These are phyloP conservation scores for Nasonovia ribisnigri DNA, from an alignment of 2,888 invertebrate genomes.

Conservation along the genomic window DNA sequence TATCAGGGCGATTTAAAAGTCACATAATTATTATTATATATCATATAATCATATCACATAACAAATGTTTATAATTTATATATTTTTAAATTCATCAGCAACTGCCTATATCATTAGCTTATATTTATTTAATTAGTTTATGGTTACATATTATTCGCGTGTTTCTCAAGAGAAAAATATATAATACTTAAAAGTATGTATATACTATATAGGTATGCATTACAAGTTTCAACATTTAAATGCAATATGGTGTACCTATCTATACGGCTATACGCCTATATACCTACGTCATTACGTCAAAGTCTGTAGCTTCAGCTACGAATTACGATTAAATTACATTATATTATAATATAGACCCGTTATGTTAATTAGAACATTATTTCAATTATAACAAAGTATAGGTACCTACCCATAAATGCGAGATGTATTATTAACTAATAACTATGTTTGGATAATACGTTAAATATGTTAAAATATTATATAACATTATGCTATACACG, in stretches of 20 bases:
- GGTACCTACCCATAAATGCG: background rate
- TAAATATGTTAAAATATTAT: background rate
- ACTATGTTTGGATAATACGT: conserved; percentile 12
- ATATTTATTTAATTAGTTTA: background rate
- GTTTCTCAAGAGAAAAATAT: background rate
- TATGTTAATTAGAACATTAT: background rate
- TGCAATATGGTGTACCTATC: background rate
- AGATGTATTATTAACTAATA: background rate
- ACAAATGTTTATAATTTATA: background rate
- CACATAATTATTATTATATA: background rate
- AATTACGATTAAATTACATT: conserved; percentile 12
- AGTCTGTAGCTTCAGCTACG: background rate
- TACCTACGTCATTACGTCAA: background rate
- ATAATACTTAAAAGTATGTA: background rate
- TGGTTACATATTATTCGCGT: background rate
- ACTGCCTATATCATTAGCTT: background rate
- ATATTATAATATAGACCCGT: background rate
- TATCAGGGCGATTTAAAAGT: background rate
- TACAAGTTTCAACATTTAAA: background rate
- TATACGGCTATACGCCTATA: background rate
- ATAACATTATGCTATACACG: background rate
- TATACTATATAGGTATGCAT: background rate
- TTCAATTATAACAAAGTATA: background rate
- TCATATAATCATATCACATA: no score
- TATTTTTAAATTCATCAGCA: no score